phyloP scores from a whole-genome alignment of 1,140 invertebrate species.

The Acyrthosiphon pisum region DNA sequence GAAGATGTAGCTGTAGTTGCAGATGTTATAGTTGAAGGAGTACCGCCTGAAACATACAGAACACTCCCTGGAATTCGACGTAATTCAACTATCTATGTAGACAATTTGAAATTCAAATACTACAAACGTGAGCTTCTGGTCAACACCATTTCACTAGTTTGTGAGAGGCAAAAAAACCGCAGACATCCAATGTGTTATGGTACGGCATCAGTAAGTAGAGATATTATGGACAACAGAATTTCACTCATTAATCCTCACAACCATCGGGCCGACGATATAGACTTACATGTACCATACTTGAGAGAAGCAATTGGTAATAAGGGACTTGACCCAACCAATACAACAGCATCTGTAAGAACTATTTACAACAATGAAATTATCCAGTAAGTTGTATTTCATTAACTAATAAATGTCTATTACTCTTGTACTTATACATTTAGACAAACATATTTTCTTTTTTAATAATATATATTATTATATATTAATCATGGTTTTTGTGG shows the following conservation, averaged over 20 bases:
- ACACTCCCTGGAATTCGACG: neutral
- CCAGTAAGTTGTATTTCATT: neutral
- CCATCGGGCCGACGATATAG: neutral
- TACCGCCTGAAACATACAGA: neutral
- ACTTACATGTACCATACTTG: no score
- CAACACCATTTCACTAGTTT: neutral
- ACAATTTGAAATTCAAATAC: neutral
- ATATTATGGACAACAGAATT: neutral
- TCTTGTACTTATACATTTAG: neutral
- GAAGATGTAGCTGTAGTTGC: no score
- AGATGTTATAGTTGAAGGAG: no score
- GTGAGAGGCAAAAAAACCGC: neutral
- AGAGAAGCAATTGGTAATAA: no score
- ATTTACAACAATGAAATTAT: no score
- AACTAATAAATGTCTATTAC: neutral
- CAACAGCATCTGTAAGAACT: no score
- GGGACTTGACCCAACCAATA: no score
- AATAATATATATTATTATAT: neutral
- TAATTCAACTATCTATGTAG: neutral
- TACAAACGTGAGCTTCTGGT: neutral
- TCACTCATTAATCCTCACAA: neutral
- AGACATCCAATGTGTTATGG: neutral
- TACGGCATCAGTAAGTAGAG: neutral
- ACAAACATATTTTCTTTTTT: neutral
- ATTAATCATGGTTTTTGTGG: neutral